Conservation (phyloP, 1,140 invertebrate genomes). For the Gryon sp. region DNA sequence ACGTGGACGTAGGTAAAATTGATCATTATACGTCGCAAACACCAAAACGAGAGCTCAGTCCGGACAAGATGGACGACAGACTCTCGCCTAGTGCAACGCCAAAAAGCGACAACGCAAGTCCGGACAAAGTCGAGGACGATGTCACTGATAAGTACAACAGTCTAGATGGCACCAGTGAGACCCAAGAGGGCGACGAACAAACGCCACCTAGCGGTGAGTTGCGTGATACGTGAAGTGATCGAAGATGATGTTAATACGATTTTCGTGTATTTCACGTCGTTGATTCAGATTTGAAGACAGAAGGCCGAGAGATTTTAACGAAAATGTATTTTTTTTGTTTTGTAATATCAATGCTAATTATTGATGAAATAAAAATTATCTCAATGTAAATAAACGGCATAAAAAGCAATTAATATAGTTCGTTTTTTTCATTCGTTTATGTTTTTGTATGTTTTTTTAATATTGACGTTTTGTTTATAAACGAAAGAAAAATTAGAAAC, state of each 20-base stretch:
- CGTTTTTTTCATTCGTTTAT: slow-evolving; percentile 22
- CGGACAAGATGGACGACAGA: background rate
- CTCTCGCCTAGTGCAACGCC: background rate
- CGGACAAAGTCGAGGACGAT: slow-evolving; percentile 25
- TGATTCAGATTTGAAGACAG: slow-evolving; percentile 10
- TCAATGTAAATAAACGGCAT: slow-evolving; percentile 44
- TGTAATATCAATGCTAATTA: slow-evolving; percentile 37
- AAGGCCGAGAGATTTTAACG: background rate
- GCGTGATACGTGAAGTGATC: slow-evolving; percentile 22
- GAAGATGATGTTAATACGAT: background rate
- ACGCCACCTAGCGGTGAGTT: slow-evolving; percentile 27
- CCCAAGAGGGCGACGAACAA: background rate
- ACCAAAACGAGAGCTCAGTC: slow-evolving; percentile 1
- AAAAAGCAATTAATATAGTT: slow-evolving; percentile 42
- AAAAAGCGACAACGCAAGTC: background rate
- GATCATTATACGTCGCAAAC: slow-evolving; percentile 30
- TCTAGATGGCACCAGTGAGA: background rate
- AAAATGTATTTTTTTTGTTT: slow-evolving; percentile 36
- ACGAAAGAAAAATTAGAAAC: too few relatives aligned
- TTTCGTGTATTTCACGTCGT: slow-evolving; percentile 32
- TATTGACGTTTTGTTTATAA: too few relatives aligned
- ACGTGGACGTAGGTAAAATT: slow-evolving; percentile 64
- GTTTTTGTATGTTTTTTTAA: too few relatives aligned
- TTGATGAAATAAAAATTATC: slow-evolving; percentile 20
- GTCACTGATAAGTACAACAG: background rate